Evolutionary conservation across 2,113 vertebrate genomes (phyloP).

Genomic region (Cynoglossus semilaevis): DNA sequence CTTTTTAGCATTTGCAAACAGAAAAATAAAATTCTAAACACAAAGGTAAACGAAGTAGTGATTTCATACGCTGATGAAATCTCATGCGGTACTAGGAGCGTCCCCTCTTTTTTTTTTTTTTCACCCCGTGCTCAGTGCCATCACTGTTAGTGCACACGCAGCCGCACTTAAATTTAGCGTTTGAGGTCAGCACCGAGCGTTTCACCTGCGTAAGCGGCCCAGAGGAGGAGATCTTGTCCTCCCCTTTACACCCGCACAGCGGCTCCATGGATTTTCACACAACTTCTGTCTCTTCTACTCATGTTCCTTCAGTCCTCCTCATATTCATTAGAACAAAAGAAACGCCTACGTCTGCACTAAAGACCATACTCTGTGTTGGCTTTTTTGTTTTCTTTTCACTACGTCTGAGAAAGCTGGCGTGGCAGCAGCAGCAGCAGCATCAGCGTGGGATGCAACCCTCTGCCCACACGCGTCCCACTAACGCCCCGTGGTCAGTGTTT

Average conservation of each 20-base stretch:
- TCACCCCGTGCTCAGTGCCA: not conserved
- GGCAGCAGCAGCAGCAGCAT: no score
- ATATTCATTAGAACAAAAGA: slow-evolving; percentile 55
- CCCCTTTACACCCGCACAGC: not conserved
- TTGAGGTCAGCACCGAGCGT: not conserved
- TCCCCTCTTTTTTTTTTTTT: no score
- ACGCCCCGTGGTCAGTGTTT: slow-evolving; percentile 36
- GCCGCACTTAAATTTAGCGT: not conserved
- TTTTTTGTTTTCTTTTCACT: slow-evolving; percentile 3
- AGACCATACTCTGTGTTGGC: slow-evolving; percentile 25
- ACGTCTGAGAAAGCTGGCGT: slow-evolving; percentile 13
- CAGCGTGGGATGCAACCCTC: slow-evolving; percentile 9
- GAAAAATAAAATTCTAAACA: no score
- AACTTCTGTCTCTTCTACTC: slow-evolving; percentile 20
- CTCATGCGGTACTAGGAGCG: no score
- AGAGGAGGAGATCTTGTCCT: no score
- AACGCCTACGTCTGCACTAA: slow-evolving; percentile 45
- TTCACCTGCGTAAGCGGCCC: not conserved
- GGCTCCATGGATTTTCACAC: not conserved
- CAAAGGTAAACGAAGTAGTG: no score
- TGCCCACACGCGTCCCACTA: slow-evolving; percentile 21
- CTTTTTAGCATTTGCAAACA: no score
- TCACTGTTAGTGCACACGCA: not conserved
- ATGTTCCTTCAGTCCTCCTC: slow-evolving; percentile 28
- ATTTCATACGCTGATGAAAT: no score